Evolutionary conservation across 2,113 vertebrate species (phyloP).

Genomic region (Daphoenositta chrysoptera): DNA sequence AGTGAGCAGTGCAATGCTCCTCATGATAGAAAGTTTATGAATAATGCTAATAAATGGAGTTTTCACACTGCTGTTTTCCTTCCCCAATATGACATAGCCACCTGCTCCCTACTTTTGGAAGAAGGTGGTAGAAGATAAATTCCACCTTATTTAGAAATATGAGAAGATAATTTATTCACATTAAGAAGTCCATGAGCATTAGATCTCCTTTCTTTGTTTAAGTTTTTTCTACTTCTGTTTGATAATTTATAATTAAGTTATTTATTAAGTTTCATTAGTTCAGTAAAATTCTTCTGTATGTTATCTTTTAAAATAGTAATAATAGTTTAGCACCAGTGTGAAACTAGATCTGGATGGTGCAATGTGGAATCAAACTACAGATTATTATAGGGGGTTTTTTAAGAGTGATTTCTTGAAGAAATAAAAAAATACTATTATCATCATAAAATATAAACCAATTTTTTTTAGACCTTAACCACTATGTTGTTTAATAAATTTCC

Average conservation of each 20-base stretch:
- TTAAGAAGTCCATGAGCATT: neutral
- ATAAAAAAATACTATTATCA: neutral
- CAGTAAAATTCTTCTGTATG: neutral
- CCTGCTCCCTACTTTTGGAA: conserved; percentile 46
- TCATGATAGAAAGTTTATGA: conserved; percentile 62
- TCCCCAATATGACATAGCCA: conserved; percentile 43
- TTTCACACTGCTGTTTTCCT: conserved; percentile 22
- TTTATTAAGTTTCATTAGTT: neutral
- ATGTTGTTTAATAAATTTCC: neutral
- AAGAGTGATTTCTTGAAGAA: neutral
- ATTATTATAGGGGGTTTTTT: neutral
- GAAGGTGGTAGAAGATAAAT: conserved; percentile 20
- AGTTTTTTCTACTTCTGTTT: neutral
- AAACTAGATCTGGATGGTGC: neutral
- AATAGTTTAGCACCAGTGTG: neutral
- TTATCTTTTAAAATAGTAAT: neutral
- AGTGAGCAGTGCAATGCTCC: conserved; percentile 41
- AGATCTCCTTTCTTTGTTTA: neutral
- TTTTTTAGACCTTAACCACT: neutral
- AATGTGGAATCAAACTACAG: neutral
- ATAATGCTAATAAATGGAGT: conserved; percentile 66
- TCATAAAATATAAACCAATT: neutral
- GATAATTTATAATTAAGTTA: neutral
- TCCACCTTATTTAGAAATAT: conserved; percentile 25
- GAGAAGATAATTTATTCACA: conserved; percentile 16